Percentiles rank a stretch among this genome's conserved stretches.
phyloP scores from a whole-genome alignment of 2,113 vertebrate species.

The Rattus rattus region DNA sequence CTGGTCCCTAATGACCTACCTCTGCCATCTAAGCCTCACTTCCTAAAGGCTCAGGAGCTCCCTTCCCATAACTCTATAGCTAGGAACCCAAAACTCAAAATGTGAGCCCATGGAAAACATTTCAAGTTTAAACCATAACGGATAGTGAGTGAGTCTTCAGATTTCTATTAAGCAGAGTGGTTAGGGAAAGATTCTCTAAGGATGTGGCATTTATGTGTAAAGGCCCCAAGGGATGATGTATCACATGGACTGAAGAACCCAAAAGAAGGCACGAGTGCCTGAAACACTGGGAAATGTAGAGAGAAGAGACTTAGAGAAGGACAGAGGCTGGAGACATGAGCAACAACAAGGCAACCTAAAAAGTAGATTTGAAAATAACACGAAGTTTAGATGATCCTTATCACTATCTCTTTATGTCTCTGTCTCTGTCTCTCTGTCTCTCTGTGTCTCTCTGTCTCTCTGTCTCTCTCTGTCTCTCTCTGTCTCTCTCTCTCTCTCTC shows the following conservation, averaged over 20 bases:
- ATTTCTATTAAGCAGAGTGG: background rate
- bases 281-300: background rate
- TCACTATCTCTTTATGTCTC: background rate
- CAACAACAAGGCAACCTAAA: background rate
- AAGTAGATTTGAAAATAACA: constrained; percentile 34
- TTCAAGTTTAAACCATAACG: background rate
- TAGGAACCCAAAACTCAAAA: background rate
- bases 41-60: background rate
- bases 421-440: background rate
- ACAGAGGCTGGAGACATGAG: background rate
- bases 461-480: background rate
- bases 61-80: background rate
- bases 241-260: background rate
- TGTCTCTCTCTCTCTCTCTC: background rate
- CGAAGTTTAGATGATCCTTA: background rate
- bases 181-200: constrained; percentile 21
- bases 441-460: background rate
- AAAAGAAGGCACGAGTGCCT: background rate
- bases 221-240: background rate
- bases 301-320: background rate
- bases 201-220: background rate
- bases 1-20: background rate
- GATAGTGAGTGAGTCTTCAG: background rate
- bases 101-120: background rate
- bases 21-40: background rate